These are phyloP conservation scores for Serranus cabrilla DNA, from an alignment of 2,797 vertebrate species.

Conservation along the genomic window DNA sequence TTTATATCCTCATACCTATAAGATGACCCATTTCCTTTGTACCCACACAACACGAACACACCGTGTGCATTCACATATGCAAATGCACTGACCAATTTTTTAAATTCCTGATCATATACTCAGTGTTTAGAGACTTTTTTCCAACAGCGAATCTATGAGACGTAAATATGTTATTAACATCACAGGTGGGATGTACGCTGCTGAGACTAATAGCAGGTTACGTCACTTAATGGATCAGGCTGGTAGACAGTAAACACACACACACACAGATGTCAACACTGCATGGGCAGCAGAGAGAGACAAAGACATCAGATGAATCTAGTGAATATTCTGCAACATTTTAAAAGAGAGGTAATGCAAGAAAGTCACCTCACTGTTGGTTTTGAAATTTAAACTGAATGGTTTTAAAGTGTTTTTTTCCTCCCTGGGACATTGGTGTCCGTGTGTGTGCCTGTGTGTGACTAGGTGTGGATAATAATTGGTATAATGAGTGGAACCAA, in stretches of 20 bases:
- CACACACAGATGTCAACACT: not conserved
- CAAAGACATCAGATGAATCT: not conserved
- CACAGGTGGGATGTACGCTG: slow-evolving; percentile 19
- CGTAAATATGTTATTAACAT: not conserved
- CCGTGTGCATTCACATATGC: not conserved
- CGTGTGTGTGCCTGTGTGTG: slow-evolving; percentile 18
- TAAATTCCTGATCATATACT: not conserved
- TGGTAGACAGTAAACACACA: not conserved
- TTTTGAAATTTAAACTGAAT: slow-evolving; percentile 16
- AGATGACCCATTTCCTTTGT: not conserved
- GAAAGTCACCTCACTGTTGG: slow-evolving; percentile 6
- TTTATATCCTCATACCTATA: slow-evolving; percentile 9
- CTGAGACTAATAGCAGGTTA: slow-evolving; percentile 11
- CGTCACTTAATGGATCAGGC: not conserved
- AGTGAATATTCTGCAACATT: slow-evolving; percentile 1
- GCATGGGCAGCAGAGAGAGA: not conserved
- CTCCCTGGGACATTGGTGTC: slow-evolving; percentile 21
- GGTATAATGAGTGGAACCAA: slow-evolving; percentile 33
- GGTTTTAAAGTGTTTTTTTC: slow-evolving; percentile 22
- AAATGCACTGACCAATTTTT: not conserved
- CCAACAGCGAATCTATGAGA: not conserved
- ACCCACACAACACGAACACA: not conserved
- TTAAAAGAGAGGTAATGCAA: not conserved
- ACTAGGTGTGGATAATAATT: slow-evolving; percentile 21
- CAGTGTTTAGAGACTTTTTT: not conserved